Percentiles rank a stretch among this genome's conserved stretches.
Conservation (phyloP, 2,113 vertebrate species). For the Neodontobutis hainanensis region DNA sequence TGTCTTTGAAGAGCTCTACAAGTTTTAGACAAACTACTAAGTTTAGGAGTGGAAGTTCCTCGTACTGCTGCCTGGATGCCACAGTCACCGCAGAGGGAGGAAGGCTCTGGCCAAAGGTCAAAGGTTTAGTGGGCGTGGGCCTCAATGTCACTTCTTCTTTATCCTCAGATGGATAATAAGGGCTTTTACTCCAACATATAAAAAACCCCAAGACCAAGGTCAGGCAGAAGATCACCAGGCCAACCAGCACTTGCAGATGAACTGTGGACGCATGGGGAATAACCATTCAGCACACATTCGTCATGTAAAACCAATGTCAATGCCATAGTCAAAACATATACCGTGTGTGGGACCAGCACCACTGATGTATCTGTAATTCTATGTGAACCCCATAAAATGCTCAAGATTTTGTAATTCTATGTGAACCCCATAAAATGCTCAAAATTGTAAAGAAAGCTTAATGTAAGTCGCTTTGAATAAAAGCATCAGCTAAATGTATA, state of each 20-base stretch:
- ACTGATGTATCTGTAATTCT: too few species aligned
- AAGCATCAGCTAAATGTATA: too few species aligned
- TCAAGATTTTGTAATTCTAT: too few species aligned
- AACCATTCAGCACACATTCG: conserved; percentile 8
- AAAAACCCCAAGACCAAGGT: conserved; percentile 80
- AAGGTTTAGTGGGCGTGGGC: conserved; percentile 21
- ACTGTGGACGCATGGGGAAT: conserved; percentile 62
- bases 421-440: too few species aligned
- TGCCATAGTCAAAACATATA: too few species aligned
- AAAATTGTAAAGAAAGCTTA: too few species aligned
- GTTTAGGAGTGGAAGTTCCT: conserved; percentile 66
- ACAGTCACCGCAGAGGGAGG: conserved; percentile 10
- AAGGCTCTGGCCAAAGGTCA: conserved; percentile 29
- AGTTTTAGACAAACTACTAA: conserved; percentile 63
- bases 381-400: too few species aligned
- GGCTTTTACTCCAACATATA: conserved; percentile 69
- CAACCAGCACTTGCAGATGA: conserved; percentile 73
- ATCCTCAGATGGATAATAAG: conserved; percentile 21
- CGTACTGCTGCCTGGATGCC: conserved; percentile 45
- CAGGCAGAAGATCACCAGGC: conserved; percentile 77
- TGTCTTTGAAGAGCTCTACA: conserved; percentile 58
- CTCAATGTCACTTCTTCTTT: conserved; percentile 46
- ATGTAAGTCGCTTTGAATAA: too few species aligned
- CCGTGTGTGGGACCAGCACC: too few species aligned
- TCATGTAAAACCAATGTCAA: background rate